Percentiles rank a stretch among this genome's conserved stretches.
These are phyloP conservation scores for Pseudochromis fuscus DNA, from an alignment of 2,797 vertebrate genomes.

Conservation along the genomic window DNA sequence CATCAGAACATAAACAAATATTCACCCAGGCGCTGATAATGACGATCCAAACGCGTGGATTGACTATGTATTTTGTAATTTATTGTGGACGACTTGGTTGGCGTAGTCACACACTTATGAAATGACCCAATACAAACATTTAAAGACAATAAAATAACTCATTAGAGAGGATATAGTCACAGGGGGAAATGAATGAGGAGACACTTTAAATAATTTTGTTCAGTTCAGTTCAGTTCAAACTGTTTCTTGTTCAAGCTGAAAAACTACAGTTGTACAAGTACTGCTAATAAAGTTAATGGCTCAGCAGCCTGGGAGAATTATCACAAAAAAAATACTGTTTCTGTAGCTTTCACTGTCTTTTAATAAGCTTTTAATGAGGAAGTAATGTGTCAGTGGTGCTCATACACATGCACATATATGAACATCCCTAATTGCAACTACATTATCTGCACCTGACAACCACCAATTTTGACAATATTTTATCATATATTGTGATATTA, in stretches of 20 bases:
- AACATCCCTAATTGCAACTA: too few species aligned
- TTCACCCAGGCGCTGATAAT: neutral
- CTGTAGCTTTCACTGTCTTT: slow-evolving; percentile 6
- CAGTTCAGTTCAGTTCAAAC: neutral
- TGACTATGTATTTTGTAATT: too few species aligned
- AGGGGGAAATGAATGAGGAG: too few species aligned
- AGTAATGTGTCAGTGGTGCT: neutral
- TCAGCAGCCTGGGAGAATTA: neutral
- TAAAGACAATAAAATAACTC: too few species aligned
- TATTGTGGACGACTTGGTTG: too few species aligned
- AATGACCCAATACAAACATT: too few species aligned
- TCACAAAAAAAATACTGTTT: neutral
- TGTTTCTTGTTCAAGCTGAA: neutral
- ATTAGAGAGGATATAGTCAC: too few species aligned
- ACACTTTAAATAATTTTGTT: too few species aligned
- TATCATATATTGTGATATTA: neutral
- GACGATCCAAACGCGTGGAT: too few species aligned
- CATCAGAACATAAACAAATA: neutral
- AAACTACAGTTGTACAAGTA: neutral
- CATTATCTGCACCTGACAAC: neutral
- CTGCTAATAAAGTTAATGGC: neutral
- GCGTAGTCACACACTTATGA: too few species aligned
- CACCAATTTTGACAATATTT: slow-evolving; percentile 7
- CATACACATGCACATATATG: too few species aligned
- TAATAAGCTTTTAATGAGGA: neutral